Base-by-base conservation (phyloP, 2,888 invertebrate species). In the Laspeyria flexula region DNA sequence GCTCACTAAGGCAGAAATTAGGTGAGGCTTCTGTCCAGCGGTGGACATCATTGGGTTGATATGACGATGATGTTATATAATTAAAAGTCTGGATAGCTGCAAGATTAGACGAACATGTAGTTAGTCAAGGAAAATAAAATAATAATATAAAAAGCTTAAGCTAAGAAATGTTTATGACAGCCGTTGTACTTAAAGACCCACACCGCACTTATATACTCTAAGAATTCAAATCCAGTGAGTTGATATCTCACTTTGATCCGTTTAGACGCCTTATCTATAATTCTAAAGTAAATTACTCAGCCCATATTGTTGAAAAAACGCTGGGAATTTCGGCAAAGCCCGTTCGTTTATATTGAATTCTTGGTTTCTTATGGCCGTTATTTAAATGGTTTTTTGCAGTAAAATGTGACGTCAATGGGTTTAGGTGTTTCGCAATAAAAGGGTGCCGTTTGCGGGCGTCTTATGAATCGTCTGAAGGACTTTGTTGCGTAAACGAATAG, bases 231-330 rank as follows among this genome's bases (percentile, higher is more conserved):
- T 23, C 38, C 51, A 43, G 47, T 21, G 21, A 42, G 31, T 38
- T 40, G 39, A 11, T 43, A 12, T 53, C 21, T 50, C 47, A 38
- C 65, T 63, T 66, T 63, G 65, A 65, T 65, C 66, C 54, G 52
- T 48, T 45, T 39, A 52, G 42, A 62, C 52, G 45, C 30, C 44
- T 47, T 50, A 60, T 61, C 55, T 53, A 46, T 56, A 44, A 51
- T 54, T 54, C 51, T 41, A 27, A 29, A 60, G 42, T 54, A 54
- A 58, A 62, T 60, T 63, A 53, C 63, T 52, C 52, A 35, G 47
- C 51, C 47, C 21, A 51, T 45, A 55, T 59, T 62, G 44, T 56
- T 49, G 40, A 21, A 53, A 54, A 55, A 44, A 40, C 42, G 27
- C 34, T 53, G 21, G 33, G 34, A 46, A 43, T 46, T 49, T 47